phyloP scores from a whole-genome alignment of 23 tunicate genomes.

The Phallusia fumigata region DNA sequence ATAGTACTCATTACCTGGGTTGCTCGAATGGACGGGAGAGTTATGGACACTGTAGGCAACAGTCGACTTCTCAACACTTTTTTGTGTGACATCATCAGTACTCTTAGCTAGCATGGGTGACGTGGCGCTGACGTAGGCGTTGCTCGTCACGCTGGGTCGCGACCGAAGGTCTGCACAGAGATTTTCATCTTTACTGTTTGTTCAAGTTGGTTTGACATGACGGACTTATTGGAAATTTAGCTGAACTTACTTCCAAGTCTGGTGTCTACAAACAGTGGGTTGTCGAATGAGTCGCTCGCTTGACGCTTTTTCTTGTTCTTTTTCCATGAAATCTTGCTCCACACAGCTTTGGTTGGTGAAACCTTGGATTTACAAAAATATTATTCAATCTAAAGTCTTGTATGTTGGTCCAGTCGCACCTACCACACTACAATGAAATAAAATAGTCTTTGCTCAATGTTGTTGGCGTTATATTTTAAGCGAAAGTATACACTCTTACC shows the following conservation, averaged over 20 bases:
- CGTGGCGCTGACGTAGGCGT: slow-evolving; percentile 30
- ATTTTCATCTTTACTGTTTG: too few species aligned
- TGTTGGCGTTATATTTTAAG: too few species aligned
- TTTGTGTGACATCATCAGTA: slow-evolving; percentile 2
- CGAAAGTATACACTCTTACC: too few species aligned
- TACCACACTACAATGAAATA: too few species aligned
- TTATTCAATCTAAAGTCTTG: too few species aligned
- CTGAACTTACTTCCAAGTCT: too few species aligned
- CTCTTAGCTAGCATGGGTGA: neutral
- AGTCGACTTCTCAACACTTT: slow-evolving; percentile 47
- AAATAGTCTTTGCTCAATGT: too few species aligned
- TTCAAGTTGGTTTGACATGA: neutral
- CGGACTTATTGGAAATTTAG: neutral
- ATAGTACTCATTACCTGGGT: neutral
- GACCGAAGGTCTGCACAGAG: slow-evolving; percentile 10
- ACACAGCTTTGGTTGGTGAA: slow-evolving; percentile 13
- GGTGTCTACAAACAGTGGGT: slow-evolving; percentile 20
- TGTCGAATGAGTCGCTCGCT: slow-evolving; percentile 28
- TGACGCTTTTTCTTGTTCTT: slow-evolving; percentile 15
- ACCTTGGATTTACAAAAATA: neutral
- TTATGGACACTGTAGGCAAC: slow-evolving; percentile 23
- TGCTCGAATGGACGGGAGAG: neutral
- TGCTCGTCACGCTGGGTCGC: slow-evolving; percentile 29
- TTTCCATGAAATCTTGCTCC: slow-evolving; percentile 5
- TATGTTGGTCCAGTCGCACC: too few species aligned